phyloP scores from a whole-genome alignment of 2,797 vertebrate genomes.

The Chaetophractus vellerosus region DNA sequence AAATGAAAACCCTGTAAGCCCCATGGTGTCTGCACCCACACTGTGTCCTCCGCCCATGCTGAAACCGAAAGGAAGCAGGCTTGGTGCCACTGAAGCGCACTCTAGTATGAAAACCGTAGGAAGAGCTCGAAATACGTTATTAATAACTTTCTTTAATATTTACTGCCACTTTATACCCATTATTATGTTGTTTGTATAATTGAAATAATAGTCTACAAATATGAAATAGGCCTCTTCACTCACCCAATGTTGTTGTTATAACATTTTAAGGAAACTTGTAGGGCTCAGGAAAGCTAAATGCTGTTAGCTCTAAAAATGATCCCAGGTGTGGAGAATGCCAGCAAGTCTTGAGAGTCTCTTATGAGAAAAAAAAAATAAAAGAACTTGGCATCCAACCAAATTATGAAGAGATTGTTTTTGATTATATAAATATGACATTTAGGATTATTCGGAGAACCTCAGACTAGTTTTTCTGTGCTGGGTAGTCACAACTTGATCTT shows the following conservation, averaged over 20 bases:
- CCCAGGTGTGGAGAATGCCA: not conserved
- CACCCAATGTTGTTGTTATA: not conserved
- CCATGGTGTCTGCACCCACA: not conserved
- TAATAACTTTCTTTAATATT: not conserved
- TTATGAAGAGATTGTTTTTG: constrained; percentile 63
- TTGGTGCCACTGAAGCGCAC: not conserved
- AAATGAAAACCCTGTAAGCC: not conserved
- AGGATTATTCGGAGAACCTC: constrained; percentile 56
- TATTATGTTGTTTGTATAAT: not conserved
- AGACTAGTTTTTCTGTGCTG: constrained; percentile 67
- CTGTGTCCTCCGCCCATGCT: rapidly evolving
- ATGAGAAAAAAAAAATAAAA: not conserved
- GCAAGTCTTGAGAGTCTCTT: constrained; percentile 29
- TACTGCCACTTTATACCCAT: constrained; percentile 2
- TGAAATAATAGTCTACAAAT: not conserved
- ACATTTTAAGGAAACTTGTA: constrained; percentile 23
- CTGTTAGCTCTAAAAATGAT: not conserved
- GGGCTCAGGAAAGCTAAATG: not conserved
- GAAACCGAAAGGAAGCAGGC: rapidly evolving
- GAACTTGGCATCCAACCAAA: constrained; percentile 36
- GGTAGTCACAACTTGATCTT: constrained; percentile 62
- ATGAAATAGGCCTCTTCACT: not conserved
- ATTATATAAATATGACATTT: constrained; percentile 70
- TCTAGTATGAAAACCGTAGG: not conserved
- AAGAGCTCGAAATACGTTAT: not conserved